Evolutionary conservation across 2,113 vertebrate genomes (phyloP).

Genomic region (Muntiacus muntjak): DNA sequence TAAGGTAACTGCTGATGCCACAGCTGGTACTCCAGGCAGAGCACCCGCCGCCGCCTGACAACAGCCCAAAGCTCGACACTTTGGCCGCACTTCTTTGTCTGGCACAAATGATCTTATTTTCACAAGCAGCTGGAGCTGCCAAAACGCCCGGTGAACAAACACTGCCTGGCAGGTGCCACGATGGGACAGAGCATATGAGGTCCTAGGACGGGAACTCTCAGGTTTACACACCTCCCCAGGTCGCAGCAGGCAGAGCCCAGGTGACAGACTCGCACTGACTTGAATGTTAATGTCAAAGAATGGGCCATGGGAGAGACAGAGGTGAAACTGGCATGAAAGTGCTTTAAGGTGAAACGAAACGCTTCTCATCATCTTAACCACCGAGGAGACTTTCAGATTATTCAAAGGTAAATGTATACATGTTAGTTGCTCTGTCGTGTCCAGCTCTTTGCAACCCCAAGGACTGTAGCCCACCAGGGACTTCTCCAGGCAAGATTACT

Average conservation of each 20-base stretch:
- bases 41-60: neutral
- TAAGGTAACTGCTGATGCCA: rapidly evolving
- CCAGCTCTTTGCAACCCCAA: neutral
- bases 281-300: slow-evolving; percentile 1
- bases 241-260: neutral
- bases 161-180: neutral
- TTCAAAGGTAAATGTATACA: neutral
- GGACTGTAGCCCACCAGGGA: neutral
- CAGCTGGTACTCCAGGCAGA: neutral
- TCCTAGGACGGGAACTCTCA: neutral
- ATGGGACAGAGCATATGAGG: neutral
- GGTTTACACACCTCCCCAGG: neutral
- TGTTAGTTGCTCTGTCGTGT: neutral
- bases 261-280: neutral
- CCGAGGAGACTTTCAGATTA: neutral
- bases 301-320: neutral
- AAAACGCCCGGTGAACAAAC: neutral
- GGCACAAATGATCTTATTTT: slow-evolving; percentile 43
- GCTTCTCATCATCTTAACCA: neutral
- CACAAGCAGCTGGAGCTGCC: slow-evolving; percentile 24
- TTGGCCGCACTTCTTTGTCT: slow-evolving; percentile 13
- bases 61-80: neutral
- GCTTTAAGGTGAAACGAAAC: neutral
- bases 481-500: neutral
- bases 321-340: neutral